Evolutionary conservation across 2,888 invertebrate species (phyloP), one percentile per base, ranked within the genome.

Genomic region (Plagiodera versicolora): DNA sequence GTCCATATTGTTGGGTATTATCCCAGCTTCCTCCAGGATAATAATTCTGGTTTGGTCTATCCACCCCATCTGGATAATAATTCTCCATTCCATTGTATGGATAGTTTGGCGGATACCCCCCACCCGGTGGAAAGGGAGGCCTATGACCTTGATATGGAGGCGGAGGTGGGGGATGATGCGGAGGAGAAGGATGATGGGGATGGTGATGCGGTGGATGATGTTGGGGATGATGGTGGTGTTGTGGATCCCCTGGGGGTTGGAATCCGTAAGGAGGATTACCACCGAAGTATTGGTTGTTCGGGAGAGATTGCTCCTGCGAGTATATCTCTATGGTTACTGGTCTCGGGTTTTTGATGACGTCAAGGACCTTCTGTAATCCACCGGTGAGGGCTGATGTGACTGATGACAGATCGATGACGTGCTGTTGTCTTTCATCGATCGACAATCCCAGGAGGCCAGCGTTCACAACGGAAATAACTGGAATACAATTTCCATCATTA

Each of bases 321-420:
- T 14, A 16, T 5, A 53, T 44, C 28, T 53, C 14, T 14, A 53
- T 53, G 14, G 39, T 53, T 9, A 53, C n/a, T 16, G 53, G 53
- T 17, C 44, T 53, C 24, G 18, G 53, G 20, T 16, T 53, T 6
- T 24, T 44, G 44, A 53, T 20, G 8, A 44, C 44, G 24, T 44
- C 53, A 5, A 44, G 11, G 19, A 53, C 53, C 17, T 44, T 53
- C 14, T 44, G 20, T 2, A 53, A 18, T 6, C 53, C 53, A 44
- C 44, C 19, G 11, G 44, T 16, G 9, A 53, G 9, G 16, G 44
- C 53, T 3, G 53, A 44, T 20, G 53, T 39, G 1, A 39, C 14
- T 14, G 39, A 39, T 3, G 39, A 39, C 1, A 39, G 14, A 39
- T 39, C 39, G 14, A 39, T 3, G 14, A 10, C 11, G n/a, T 39